Conservation (phyloP, 2,113 vertebrate species). For the Riparia riparia region DNA sequence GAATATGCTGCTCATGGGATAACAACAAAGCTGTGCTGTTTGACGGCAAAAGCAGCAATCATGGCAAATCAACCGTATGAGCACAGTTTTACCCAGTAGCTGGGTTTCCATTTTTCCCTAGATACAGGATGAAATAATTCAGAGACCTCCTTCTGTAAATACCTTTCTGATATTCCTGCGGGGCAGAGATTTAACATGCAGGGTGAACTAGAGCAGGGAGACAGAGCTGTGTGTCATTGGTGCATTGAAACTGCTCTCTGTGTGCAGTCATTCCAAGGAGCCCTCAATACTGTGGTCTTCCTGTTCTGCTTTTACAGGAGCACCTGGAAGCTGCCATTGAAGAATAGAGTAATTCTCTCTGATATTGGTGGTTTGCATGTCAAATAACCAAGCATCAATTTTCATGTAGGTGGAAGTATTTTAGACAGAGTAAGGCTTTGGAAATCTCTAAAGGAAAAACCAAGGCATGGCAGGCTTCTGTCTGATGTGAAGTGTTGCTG, state of each 20-base stretch:
- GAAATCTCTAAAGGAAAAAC: not conserved
- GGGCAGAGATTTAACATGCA: not conserved
- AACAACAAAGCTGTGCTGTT: not conserved
- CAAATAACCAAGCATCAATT: not conserved
- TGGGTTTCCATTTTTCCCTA: not conserved
- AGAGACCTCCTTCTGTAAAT: not conserved
- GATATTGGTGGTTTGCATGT: not conserved
- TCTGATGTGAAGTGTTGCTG: not conserved
- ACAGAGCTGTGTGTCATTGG: not conserved
- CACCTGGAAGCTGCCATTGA: not conserved
- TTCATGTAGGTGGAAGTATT: not conserved
- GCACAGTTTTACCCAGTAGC: not conserved
- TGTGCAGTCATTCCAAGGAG: accelerated
- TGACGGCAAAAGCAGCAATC: not conserved
- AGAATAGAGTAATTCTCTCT: not conserved
- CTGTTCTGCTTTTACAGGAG: not conserved
- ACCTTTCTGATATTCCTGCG: not conserved
- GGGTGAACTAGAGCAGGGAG: not conserved
- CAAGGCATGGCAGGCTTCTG: not conserved
- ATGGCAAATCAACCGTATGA: not conserved
- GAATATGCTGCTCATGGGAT: not conserved
- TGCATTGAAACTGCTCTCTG: not conserved
- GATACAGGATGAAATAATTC: not conserved
- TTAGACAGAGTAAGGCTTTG: not conserved
- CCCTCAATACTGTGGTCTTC: not conserved